These are phyloP conservation scores for Nothocercus julius DNA, from an alignment of 2,113 vertebrate genomes.

Conservation along the genomic window DNA sequence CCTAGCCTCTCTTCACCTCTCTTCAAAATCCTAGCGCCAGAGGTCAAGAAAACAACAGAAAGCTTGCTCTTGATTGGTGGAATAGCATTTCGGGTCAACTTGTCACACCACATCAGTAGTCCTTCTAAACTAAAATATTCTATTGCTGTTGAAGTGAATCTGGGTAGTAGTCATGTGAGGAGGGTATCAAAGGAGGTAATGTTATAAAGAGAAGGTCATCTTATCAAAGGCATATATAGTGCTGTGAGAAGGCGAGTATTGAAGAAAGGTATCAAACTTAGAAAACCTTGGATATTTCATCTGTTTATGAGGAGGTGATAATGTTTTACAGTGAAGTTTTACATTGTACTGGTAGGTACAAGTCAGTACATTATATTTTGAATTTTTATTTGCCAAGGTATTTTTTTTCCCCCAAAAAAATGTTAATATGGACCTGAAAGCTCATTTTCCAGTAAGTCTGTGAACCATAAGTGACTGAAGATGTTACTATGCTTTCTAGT, in stretches of 20 bases:
- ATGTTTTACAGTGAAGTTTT: neutral
- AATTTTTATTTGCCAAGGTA: neutral
- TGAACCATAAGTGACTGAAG: neutral
- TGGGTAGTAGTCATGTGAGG: neutral
- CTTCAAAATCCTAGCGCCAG: neutral
- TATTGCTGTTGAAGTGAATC: neutral
- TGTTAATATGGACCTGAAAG: neutral
- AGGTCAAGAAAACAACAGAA: neutral
- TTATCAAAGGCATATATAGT: neutral
- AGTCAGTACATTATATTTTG: neutral
- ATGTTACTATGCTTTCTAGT: fast-evolving
- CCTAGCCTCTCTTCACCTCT: neutral
- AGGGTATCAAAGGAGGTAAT: neutral
- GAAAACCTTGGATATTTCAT: neutral
- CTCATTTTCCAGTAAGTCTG: neutral
- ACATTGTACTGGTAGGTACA: neutral
- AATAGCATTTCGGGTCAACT: neutral
- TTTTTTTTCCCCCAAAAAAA: fast-evolving
- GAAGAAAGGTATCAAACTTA: neutral
- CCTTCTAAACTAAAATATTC: neutral
- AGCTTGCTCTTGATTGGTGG: neutral
- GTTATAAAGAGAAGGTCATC: neutral
- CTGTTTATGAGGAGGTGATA: neutral
- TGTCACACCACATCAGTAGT: neutral
- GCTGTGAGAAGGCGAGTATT: neutral